A percentile compares a stretch with the other conserved stretches of the same genome.
These are phyloP conservation scores for Henricia sp. DNA, from an alignment of 53 echinoderm and acorn worm species.

Conservation along the genomic window DNA sequence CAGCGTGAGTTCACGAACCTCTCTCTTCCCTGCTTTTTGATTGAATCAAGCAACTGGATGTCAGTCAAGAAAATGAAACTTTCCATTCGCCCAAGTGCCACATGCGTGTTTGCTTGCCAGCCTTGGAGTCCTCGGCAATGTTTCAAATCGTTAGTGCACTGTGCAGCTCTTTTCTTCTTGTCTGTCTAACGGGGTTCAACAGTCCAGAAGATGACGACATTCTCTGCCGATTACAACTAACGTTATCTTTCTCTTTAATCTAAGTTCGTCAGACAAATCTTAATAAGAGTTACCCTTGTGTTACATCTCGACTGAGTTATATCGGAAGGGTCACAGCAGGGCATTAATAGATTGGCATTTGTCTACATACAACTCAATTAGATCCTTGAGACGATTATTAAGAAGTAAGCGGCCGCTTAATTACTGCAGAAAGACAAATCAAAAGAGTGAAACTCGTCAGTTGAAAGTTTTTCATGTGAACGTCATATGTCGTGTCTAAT, in stretches of 20 bases:
- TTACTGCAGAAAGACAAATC: too few species aligned
- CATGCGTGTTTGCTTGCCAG: not conserved
- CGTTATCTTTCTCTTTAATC: slow-evolving; percentile 33
- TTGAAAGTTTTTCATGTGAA: too few species aligned
- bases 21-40: slow-evolving; percentile 12
- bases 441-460: too few species aligned
- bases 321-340: too few species aligned
- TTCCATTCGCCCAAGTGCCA: slow-evolving; percentile 8
- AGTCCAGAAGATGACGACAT: not conserved
- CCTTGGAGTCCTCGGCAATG: not conserved
- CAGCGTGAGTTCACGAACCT: slow-evolving; percentile 42
- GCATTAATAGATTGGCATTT: too few species aligned
- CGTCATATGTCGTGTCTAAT: too few species aligned
- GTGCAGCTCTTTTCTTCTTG: not conserved
- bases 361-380: too few species aligned
- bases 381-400: too few species aligned
- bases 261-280: slow-evolving; percentile 6
- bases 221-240: slow-evolving; percentile 2
- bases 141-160: not conserved
- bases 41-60: slow-evolving; percentile 24
- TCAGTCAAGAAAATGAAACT: slow-evolving; percentile 19
- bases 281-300: not conserved
- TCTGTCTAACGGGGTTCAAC: slow-evolving; percentile 7
- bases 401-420: too few species aligned
- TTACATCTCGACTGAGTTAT: not conserved